Base-by-base conservation (phyloP, 2,113 vertebrate genomes). In the Gobio gobio region DNA sequence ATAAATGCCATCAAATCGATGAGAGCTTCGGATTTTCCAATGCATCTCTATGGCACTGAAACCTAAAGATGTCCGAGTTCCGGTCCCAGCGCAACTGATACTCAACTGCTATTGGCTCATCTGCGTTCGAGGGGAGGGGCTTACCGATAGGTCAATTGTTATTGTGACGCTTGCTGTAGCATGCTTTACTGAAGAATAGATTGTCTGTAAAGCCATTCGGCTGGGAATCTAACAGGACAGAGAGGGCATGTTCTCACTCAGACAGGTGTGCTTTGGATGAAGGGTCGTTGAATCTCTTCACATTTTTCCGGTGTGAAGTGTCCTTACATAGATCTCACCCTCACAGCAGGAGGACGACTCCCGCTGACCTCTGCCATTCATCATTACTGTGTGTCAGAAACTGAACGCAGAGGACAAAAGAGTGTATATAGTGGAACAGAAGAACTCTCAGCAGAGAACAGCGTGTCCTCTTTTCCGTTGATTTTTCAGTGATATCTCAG, bases 261-360 rank as follows among this genome's bases (percentile, higher is more conserved):
- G 74, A 73, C 82, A 73, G 75, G 66, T 87, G 64, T 74, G 64
- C 77, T 79, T 74, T 47, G 66, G 45, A 59, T 68, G 70, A 40
- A 54, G 59, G 47, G 74, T 88, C 74, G 13, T 49, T 5, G 43
- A 83, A 81, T 61, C 68, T 78, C 49, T 76, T 82, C 26, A 86
- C 47, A 51, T 36, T 80, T 68, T n/a, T 43, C 18, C 33, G 22
- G 36, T 86, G 76, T 84, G 81, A 88, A 88, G 66, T 66, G 87
- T 84, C 78, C 82, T 84, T 47, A 49, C 68, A 56, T 7, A 63
- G 59, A 82, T 85, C 61, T 80, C 64, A 66, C 26, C 5, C 13
- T 59, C 76, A 40, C 73, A 3, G 24, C 18, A 12, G 75, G 29
- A 78, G 1, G 33, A 36, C 6, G 20, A 40, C 66, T 70, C 66